Conservation (phyloP, 1,140 invertebrate species). For the Carposina sasakii region DNA sequence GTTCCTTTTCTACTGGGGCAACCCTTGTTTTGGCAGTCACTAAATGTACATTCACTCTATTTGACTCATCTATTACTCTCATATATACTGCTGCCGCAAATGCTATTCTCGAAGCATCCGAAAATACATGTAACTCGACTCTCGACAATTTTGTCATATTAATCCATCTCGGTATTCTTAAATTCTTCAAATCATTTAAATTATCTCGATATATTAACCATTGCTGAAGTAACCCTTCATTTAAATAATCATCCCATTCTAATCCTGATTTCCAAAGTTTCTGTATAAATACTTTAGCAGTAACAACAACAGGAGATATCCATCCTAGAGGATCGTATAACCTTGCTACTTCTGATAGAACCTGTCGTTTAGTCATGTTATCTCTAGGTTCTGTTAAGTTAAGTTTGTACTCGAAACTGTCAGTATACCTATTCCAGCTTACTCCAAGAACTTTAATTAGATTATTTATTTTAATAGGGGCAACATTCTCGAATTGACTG, state of each 20-base stretch:
- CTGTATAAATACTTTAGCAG: slow-evolving; percentile 43
- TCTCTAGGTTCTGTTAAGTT: slow-evolving; percentile 1
- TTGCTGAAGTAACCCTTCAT: slow-evolving; percentile 6
- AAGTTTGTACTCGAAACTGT: slow-evolving; percentile 8
- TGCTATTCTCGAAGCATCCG: slow-evolving; percentile 14
- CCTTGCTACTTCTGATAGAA: slow-evolving; percentile 29
- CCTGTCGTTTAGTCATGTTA: slow-evolving; percentile 21
- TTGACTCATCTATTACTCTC: not conserved
- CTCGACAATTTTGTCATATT: not conserved
- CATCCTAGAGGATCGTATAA: slow-evolving; percentile 37
- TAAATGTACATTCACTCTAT: slow-evolving; percentile 3
- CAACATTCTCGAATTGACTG: no score
- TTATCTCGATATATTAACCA: slow-evolving; percentile 11
- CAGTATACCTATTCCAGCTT: slow-evolving; percentile 6
- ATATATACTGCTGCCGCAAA: slow-evolving; percentile 13
- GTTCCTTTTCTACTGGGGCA: slow-evolving; percentile 24
- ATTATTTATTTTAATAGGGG: not conserved
- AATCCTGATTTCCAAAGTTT: slow-evolving; percentile 24
- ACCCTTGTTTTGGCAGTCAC: slow-evolving; percentile 30
- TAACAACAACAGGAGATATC: slow-evolving; percentile 33
- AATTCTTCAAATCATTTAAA: slow-evolving; percentile 5
- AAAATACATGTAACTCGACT: slow-evolving; percentile 12
- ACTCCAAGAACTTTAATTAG: not conserved
- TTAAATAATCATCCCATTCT: slow-evolving; percentile 32
- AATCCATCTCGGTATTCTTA: slow-evolving; percentile 11